Conservation (phyloP, 1,140 invertebrate genomes). For the Drosophila takahashii region DNA sequence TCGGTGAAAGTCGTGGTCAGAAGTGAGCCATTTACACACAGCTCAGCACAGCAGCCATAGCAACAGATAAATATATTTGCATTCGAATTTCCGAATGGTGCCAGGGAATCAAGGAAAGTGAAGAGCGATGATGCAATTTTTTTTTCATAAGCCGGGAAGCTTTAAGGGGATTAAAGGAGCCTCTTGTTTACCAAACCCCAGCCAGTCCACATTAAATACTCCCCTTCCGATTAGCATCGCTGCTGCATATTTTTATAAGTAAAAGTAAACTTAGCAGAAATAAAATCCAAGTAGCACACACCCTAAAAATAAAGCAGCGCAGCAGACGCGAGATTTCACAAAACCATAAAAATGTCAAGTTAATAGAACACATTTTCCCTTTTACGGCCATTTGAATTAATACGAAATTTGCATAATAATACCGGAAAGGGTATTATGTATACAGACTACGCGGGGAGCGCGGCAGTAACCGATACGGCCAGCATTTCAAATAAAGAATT, state of each 20-base stretch:
- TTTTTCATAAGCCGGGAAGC: conserved; percentile 18
- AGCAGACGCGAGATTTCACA: conserved; percentile 71
- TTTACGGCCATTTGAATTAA: conserved; percentile 73
- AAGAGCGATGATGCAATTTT: conserved; percentile 56
- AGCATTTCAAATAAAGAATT: conserved; percentile 74
- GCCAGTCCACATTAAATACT: conserved; percentile 21
- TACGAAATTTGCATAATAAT: conserved; percentile 79
- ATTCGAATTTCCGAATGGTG: conserved; percentile 39
- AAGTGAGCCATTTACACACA: conserved; percentile 68
- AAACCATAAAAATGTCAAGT: conserved; percentile 70
- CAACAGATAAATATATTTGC: conserved; percentile 58
- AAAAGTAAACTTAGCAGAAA: conserved; percentile 46
- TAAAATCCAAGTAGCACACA: conserved; percentile 23
- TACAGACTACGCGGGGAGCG: conserved; percentile 19
- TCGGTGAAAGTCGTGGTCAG: conserved; percentile 78
- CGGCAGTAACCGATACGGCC: conserved; percentile 43
- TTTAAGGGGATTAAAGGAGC: neutral
- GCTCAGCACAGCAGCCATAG: conserved; percentile 53
- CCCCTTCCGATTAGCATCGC: conserved; percentile 24
- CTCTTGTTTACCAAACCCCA: neutral
- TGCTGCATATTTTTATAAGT: conserved; percentile 46
- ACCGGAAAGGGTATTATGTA: conserved; percentile 43
- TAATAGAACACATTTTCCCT: conserved; percentile 66
- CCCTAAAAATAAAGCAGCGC: conserved; percentile 49
- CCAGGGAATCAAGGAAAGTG: conserved; percentile 59